Percentiles rank a stretch among this genome's conserved stretches.
Conservation (phyloP, 37 sponge, comb jelly and placozoan genomes). For the Tethya wilhelma region DNA sequence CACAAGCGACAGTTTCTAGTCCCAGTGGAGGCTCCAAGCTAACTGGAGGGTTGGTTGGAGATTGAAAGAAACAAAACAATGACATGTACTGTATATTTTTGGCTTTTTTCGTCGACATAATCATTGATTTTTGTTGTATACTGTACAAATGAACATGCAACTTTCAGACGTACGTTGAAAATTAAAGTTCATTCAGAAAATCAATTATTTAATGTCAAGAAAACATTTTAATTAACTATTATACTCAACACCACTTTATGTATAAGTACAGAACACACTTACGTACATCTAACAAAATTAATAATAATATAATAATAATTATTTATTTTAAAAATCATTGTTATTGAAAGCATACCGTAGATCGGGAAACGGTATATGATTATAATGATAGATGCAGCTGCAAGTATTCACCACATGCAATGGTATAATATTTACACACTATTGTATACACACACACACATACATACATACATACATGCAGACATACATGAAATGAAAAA, state of each 20-base stretch:
- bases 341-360: neutral
- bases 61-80: neutral
- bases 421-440: neutral
- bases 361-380: neutral
- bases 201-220: too few relatives aligned
- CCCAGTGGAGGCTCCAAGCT: neutral
- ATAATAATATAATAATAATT: too few relatives aligned
- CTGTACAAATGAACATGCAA: too few relatives aligned
- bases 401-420: neutral
- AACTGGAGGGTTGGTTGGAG: neutral
- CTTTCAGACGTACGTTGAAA: too few relatives aligned
- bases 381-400: neutral
- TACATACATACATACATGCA: neutral
- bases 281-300: too few relatives aligned
- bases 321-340: too few relatives aligned
- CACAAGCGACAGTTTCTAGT: neutral
- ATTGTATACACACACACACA: neutral
- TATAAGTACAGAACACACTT: too few relatives aligned
- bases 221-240: too few relatives aligned
- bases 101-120: too few relatives aligned
- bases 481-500: neutral
- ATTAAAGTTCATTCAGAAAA: too few relatives aligned
- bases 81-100: neutral
- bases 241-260: too few relatives aligned
- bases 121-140: too few relatives aligned